Percentiles rank a stretch among this genome's conserved stretches.
Conservation (phyloP, 2,797 vertebrate genomes). For the Thamnophis elegans region DNA sequence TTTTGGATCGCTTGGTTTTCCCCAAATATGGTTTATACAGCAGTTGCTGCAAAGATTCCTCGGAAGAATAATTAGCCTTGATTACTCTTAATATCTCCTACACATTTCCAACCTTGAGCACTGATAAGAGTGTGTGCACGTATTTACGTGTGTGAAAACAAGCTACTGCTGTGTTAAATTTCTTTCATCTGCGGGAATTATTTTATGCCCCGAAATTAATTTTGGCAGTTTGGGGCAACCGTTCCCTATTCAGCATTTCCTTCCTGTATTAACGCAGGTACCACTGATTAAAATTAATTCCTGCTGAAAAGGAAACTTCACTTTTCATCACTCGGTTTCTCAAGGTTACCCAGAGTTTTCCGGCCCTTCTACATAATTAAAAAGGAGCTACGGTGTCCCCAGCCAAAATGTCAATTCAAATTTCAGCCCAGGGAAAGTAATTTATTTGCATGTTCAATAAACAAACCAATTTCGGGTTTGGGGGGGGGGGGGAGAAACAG, state of each 20-base stretch:
- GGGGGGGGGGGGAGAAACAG: no score
- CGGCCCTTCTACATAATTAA: constrained; percentile 70
- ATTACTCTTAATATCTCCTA: neutral
- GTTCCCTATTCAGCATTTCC: constrained; percentile 10
- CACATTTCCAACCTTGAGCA: neutral
- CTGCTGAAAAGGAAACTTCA: constrained; percentile 59
- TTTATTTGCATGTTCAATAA: constrained; percentile 71
- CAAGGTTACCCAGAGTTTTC: constrained; percentile 70
- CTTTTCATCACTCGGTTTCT: constrained; percentile 69
- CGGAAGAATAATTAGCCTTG: neutral
- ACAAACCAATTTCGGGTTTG: constrained; percentile 64
- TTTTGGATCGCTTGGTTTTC: neutral
- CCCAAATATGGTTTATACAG: neutral
- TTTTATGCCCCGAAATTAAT: constrained; percentile 37
- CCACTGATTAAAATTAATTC: constrained; percentile 52
- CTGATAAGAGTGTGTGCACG: neutral
- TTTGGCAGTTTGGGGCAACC: neutral
- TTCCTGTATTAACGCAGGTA: neutral
- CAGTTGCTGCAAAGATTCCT: neutral
- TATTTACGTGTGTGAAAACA: neutral
- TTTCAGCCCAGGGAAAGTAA: constrained; percentile 63
- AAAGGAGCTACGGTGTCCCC: constrained; percentile 59
- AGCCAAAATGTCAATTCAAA: constrained; percentile 67
- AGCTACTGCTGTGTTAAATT: neutral
- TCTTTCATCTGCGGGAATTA: neutral